Conservation (phyloP, 1,140 invertebrate genomes). For the Eulimnadia texana region DNA sequence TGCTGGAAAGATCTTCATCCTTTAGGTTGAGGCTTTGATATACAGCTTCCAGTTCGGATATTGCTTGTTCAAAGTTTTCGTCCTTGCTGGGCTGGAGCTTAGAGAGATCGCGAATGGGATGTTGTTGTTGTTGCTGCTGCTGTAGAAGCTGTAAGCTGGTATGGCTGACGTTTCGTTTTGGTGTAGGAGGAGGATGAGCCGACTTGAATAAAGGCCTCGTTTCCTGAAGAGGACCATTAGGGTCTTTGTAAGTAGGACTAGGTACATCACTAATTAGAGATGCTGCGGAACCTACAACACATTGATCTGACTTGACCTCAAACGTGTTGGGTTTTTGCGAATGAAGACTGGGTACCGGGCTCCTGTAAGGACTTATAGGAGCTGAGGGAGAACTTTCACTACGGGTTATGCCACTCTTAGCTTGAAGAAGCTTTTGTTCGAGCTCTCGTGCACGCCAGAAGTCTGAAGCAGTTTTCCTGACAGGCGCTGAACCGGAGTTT, state of each 20-base stretch:
- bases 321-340: background rate
- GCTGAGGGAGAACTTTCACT: background rate
- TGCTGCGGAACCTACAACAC: background rate
- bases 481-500: constrained; percentile 25
- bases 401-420: background rate
- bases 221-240: background rate
- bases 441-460: constrained; percentile 46
- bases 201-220: background rate
- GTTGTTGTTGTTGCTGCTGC: background rate
- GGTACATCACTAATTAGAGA: background rate
- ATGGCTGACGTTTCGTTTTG: constrained; percentile 7
- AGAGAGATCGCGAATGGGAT: constrained; percentile 5
- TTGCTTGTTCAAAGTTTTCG: constrained; percentile 65
- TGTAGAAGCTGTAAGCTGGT: background rate
- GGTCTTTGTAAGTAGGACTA: too few species aligned
- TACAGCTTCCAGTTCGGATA: constrained; percentile 74
- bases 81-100: constrained; percentile 36
- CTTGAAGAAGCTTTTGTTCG: constrained; percentile 21
- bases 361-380: background rate
- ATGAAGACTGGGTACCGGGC: background rate
- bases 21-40: constrained; percentile 33
- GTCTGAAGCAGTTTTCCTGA: constrained; percentile 36
- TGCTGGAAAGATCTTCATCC: constrained; percentile 66
- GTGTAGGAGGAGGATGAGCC: constrained; percentile 1
- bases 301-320: background rate